A percentile compares a stretch with the other conserved stretches of the same genome.
Conservation (phyloP, 1,140 invertebrate species). For the Lerema accius region DNA sequence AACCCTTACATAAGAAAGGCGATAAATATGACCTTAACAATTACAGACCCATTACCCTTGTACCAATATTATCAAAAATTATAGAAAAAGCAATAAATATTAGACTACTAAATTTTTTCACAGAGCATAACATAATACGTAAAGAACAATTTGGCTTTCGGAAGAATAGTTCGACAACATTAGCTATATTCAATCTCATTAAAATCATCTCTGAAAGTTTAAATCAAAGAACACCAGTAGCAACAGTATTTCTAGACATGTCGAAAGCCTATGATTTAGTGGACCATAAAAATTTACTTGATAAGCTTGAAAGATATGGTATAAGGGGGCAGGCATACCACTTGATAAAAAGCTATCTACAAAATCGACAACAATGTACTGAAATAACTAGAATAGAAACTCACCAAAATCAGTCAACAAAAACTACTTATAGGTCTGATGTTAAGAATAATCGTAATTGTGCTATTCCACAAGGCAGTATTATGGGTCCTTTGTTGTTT, state of each 20-base stretch:
- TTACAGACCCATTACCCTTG: constrained; percentile 10
- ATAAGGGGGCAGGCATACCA: constrained; percentile 9
- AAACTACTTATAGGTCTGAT: neutral
- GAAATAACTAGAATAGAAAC: constrained; percentile 10
- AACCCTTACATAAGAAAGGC: constrained; percentile 20
- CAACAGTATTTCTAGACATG: constrained; percentile 28
- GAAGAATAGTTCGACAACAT: constrained; percentile 22
- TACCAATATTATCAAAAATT: constrained; percentile 21
- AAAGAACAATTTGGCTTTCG: constrained; percentile 28
- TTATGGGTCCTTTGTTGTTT: constrained; percentile 7
- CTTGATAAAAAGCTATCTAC: constrained; percentile 12
- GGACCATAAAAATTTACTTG: constrained; percentile 14
- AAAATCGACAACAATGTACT: constrained; percentile 5
- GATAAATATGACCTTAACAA: neutral
- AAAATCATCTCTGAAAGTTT: constrained; percentile 14
- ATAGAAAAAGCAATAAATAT: constrained; percentile 23
- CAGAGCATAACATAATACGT: constrained; percentile 1
- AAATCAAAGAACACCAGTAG: constrained; percentile 1
- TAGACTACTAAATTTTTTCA: constrained; percentile 16
- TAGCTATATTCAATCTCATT: constrained; percentile 23
- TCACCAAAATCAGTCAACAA: neutral
- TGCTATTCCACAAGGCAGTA: constrained; percentile 21
- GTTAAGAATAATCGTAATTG: constrained; percentile 1
- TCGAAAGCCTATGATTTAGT: constrained; percentile 24
- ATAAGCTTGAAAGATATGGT: constrained; percentile 17